Evolutionary conservation across 2,888 invertebrate species (phyloP), one percentile per base, ranked within the genome.

Genomic region (Drosophila ezoana): DNA sequence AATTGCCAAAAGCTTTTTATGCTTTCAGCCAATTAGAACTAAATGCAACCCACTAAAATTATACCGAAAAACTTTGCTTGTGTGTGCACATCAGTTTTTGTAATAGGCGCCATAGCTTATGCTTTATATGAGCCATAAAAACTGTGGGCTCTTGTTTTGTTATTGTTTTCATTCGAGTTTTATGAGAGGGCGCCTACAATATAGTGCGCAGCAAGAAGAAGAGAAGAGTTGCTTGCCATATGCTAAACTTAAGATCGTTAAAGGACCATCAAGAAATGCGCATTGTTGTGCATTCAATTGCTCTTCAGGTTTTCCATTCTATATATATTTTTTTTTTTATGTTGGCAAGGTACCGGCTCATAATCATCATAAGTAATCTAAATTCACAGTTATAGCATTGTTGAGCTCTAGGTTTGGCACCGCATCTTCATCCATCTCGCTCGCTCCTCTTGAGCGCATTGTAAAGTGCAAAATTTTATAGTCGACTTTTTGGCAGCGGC

Each of bases 291-390:
- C 76, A 63, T 48, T 71, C 58, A 57, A 65, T 65, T 58, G 53
- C 47, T 54, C 47, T 49, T 56, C 44, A 38, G 44, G 41, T 10
- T 43, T 14, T 16, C 32, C n/a, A 9, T 9, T 35, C 28, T 28
- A 14, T 40, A 11, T 13, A 11, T 35, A 10, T 33, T 9, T 13
- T 13, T 47, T 37, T 61, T 40, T 48, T 78, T 49, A 37, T 63
- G 23, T 72, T 72, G 60, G 54, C 67, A 49, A 44, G 60, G 45
- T 43, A 14, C 62, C 37, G 10, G 47, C 72, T 63, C 73, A 73
- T 86, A 70, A 83, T 86, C 81, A 81, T 86, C 82, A 86, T 63
- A 81, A 79, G 87, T 83, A 83, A 81, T 83, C 82, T 83, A 83
- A 86, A 83, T 83, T 86, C 82, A 83, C 79, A 81, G 82, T 76